phyloP scores from a whole-genome alignment of 2,888 invertebrate genomes.

The Orthosia gothica region DNA sequence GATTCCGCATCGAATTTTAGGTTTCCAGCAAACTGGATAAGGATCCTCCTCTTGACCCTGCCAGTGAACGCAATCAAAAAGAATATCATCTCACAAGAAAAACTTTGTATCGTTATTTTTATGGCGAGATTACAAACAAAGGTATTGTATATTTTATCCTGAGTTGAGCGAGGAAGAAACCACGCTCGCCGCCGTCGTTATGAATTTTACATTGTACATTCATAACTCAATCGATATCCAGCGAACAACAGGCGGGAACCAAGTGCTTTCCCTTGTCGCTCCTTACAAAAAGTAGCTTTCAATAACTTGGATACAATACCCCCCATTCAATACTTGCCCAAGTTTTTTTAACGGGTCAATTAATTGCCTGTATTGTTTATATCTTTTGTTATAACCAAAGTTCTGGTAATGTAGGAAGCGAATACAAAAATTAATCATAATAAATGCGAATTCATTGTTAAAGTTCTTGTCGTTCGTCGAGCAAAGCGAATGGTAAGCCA shows the following conservation, averaged over 20 bases:
- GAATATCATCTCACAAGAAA: background rate
- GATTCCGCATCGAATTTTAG: background rate
- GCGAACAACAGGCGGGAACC: constrained; percentile 48
- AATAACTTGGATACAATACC: constrained; percentile 68
- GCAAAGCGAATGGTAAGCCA: too few species aligned
- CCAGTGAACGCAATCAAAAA: background rate
- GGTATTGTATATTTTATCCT: constrained; percentile 15
- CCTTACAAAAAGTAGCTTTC: constrained; percentile 71
- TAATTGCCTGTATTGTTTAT: constrained; percentile 71
- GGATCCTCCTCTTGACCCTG: background rate
- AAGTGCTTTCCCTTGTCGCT: constrained; percentile 77
- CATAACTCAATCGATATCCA: constrained; percentile 61
- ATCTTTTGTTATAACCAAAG: constrained; percentile 63
- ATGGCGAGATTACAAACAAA: constrained; percentile 10
- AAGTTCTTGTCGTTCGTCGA: constrained; percentile 46
- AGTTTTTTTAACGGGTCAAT: constrained; percentile 71
- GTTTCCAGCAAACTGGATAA: background rate
- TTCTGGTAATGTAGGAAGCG: constrained; percentile 41
- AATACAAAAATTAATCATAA: constrained; percentile 56
- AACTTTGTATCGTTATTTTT: background rate
- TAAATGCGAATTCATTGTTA: constrained; percentile 49
- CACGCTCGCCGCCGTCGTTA: constrained; percentile 26
- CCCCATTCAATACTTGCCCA: constrained; percentile 62
- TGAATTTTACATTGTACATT: constrained; percentile 55
- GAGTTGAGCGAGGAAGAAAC: constrained; percentile 15